A percentile compares a stretch with the other conserved stretches of the same genome.
phyloP scores from a whole-genome alignment of 2,113 vertebrate species.

The Ammodytes dubius region DNA sequence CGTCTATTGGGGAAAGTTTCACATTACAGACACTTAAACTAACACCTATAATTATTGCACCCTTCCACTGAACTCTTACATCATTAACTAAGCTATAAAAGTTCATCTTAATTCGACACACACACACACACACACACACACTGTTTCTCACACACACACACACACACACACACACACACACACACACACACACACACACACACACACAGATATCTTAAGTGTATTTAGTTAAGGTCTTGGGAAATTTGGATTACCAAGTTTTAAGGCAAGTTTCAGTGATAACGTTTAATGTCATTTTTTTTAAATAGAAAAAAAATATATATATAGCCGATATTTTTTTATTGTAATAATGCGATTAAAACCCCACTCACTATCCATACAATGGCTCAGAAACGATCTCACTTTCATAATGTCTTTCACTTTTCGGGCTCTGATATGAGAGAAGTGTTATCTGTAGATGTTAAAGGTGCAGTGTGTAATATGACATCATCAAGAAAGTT shows the following conservation, averaged over 20 bases:
- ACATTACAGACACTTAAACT: conserved; percentile 30
- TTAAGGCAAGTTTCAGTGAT: conserved; percentile 10
- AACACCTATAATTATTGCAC: conserved; percentile 49
- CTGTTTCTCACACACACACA: too few species aligned
- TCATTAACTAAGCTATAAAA: conserved; percentile 29
- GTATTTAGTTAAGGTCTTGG: conserved; percentile 16
- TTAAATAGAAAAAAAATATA: too few species aligned
- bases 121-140: too few species aligned
- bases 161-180: too few species aligned
- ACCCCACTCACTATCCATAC: neutral
- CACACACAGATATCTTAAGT: conserved; percentile 3
- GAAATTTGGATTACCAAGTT: conserved; percentile 9
- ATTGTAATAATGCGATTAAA: neutral
- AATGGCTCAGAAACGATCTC: neutral
- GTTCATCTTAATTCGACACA: too few species aligned
- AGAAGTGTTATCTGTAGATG: neutral
- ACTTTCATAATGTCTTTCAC: neutral
- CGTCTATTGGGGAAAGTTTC: neutral
- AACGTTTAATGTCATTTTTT: neutral
- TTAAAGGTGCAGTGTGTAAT: too few species aligned
- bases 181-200: too few species aligned
- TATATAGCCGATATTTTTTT: too few species aligned
- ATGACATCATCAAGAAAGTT: too few species aligned
- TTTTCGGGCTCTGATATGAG: neutral
- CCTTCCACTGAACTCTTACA: conserved; percentile 49